Conservation (phyloP, 2,888 invertebrate species). For the Rugalucina vietnamica region DNA sequence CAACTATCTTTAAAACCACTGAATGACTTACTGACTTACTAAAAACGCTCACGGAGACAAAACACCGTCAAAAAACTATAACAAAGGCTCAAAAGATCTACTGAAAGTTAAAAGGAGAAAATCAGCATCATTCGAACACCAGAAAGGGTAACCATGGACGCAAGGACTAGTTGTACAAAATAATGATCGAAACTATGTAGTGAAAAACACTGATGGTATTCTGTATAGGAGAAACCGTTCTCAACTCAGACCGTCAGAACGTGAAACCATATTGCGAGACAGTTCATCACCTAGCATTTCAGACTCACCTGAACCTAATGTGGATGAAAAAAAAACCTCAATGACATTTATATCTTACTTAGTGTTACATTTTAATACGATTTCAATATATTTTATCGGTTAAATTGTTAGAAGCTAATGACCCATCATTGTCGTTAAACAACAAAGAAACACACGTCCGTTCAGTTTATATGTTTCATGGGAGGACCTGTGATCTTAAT, state of each 20-base stretch:
- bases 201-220: slow-evolving; percentile 6
- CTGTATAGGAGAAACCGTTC: slow-evolving; percentile 29
- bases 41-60: slow-evolving; percentile 26
- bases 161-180: slow-evolving; percentile 8
- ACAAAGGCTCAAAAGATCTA: slow-evolving; percentile 30
- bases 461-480: no score
- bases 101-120: slow-evolving; percentile 33
- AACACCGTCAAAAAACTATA: slow-evolving; percentile 22
- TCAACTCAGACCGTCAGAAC: slow-evolving; percentile 33
- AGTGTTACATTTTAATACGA: no score
- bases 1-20: not conserved
- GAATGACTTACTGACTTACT: not conserved
- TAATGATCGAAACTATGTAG: slow-evolving; percentile 6
- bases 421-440: no score
- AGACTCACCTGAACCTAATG: not conserved
- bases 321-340: no score
- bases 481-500: no score
- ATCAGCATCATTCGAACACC: slow-evolving; percentile 50
- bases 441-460: no score
- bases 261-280: slow-evolving; percentile 11
- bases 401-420: no score
- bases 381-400: no score
- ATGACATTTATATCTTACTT: no score
- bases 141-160: slow-evolving; percentile 11
- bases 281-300: slow-evolving; percentile 14